Base-by-base conservation (phyloP, 2,113 vertebrate species). In the Vicugna pacos region DNA sequence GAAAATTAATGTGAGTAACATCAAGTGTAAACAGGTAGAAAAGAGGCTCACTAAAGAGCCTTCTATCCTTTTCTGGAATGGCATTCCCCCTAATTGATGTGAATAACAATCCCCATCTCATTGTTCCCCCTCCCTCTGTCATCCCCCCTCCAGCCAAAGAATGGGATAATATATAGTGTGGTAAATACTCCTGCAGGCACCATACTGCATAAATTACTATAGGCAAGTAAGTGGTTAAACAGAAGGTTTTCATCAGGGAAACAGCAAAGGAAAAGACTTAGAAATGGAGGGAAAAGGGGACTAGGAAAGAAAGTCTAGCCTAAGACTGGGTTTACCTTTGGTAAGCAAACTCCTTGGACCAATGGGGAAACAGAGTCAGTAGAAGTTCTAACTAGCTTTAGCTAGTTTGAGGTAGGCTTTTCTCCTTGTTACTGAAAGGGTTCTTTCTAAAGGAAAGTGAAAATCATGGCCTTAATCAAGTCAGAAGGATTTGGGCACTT, bases 361-460 rank as follows among this genome's bases (percentile, higher is more conserved):
- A 35, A 58, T 35, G 16, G 65, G 22, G 82, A 82, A 82, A 30
- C 35, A 60, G 32, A 72, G 22, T 28, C 65, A 48, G 46, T 60
- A 91, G 72, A 91, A 72, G 60, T 81, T 92, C 24, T 30, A 62
- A 65, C 20, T 73, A 62, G 42, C 22, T 92, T 73, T 30, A 82
- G 32, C 16, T 62, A 9, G 35, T 70, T 70, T 92, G 73, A 83
- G 54, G 17, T 38, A 73, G 26, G 67, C 35, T 83, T 62, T 92
- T 56, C 3, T 62, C 46, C 54, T 72, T 72, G 70, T 24, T 32
- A 9, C 38, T 42, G 38, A 35, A 38, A 62, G 10, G 62, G 46
- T 92, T 8, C 64, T 73, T 83, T 83, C 64, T 52, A 73, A 62
- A 92, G 46, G 79, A 73, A 92, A 62, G 17, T 73, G 24, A 92